Evolutionary conservation across 1,140 invertebrate genomes (phyloP).

Genomic region (Magallana gigas): DNA sequence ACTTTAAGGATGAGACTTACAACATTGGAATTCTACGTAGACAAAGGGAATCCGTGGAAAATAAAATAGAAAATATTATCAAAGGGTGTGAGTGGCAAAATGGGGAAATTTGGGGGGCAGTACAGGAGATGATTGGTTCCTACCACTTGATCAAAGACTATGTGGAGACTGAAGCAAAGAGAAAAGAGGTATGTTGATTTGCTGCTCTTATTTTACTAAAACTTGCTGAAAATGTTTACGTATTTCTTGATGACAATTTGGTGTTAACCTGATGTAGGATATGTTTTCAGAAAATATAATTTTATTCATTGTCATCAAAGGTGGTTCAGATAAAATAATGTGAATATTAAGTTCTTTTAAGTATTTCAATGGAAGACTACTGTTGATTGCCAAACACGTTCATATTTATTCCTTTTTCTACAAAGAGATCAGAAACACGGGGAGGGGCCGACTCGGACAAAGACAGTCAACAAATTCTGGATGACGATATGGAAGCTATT

Average conservation of each 20-base stretch:
- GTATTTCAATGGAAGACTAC: too few species aligned
- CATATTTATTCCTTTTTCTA: neutral
- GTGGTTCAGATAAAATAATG: too few species aligned
- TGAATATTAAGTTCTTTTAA: too few species aligned
- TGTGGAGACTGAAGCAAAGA: conserved; percentile 4
- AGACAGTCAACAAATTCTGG: neutral
- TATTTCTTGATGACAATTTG: too few species aligned
- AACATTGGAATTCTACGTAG: neutral
- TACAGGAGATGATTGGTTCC: conserved; percentile 27
- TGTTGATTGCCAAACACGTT: too few species aligned
- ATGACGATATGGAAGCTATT: neutral
- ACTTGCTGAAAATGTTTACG: too few species aligned
- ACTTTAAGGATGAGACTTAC: conserved; percentile 13
- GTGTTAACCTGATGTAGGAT: too few species aligned
- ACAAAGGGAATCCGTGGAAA: neutral
- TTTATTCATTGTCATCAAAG: too few species aligned
- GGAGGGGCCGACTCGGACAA: neutral
- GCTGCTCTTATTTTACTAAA: too few species aligned
- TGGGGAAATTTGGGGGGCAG: neutral
- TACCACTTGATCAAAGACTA: neutral
- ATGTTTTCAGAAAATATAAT: too few species aligned
- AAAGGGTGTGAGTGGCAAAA: conserved; percentile 39
- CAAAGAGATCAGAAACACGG: neutral
- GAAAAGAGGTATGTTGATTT: too few species aligned
- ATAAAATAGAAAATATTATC: neutral